These are phyloP conservation scores for Pachypanchax playfairii DNA, from an alignment of 2,113 vertebrate species.

Conservation along the genomic window DNA sequence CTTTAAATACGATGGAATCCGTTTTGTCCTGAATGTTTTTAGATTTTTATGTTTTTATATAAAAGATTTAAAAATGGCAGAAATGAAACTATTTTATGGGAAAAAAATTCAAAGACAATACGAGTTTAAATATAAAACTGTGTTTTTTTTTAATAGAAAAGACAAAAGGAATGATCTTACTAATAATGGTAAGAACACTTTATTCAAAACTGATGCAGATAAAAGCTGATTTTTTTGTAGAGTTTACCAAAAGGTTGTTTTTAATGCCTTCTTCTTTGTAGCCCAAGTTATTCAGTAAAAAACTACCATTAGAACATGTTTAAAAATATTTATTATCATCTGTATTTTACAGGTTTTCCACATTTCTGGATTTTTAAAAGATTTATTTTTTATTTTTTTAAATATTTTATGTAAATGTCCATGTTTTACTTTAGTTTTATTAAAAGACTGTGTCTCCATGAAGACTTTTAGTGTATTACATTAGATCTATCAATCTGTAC, in stretches of 20 bases:
- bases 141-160: no score
- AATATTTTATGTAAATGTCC: slow-evolving; percentile 34
- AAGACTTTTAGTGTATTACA: slow-evolving; percentile 52
- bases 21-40: background rate
- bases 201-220: background rate
- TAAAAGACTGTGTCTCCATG: slow-evolving; percentile 23
- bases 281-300: background rate
- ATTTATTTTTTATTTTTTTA: slow-evolving; percentile 25
- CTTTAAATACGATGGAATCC: background rate
- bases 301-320: background rate
- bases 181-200: no score
- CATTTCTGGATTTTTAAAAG: slow-evolving; percentile 13
- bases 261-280: no score
- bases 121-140: no score
- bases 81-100: no score
- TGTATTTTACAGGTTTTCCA: slow-evolving; percentile 19
- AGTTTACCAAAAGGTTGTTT: no score
- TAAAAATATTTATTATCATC: no score
- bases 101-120: no score
- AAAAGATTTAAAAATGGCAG: no score
- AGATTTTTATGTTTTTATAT: background rate
- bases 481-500: slow-evolving; percentile 59
- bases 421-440: slow-evolving; percentile 43
- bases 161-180: no score
- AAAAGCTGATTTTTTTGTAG: background rate